Evolutionary conservation across 2,113 vertebrate species (phyloP), one percentile per base, ranked within the genome.

Genomic region (Oplegnathus fasciatus): DNA sequence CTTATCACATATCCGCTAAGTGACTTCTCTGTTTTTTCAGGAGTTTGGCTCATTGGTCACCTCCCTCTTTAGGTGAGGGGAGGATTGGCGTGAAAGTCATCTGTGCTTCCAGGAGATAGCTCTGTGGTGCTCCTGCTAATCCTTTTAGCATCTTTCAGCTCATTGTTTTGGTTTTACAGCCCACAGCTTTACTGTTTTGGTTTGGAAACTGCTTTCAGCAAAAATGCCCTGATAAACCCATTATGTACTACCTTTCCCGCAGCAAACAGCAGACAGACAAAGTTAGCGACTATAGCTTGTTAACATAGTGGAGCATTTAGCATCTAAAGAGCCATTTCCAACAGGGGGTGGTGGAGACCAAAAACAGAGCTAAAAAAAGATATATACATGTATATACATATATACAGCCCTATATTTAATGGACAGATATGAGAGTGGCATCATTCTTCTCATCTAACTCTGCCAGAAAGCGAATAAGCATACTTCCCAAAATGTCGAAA

Each of bases 1-100:
- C 57, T 28, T 9, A 66, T 79, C 86, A 80, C 32, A 24, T 78
- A 80, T 91, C 84, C 82, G 2, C n/a, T 42, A 0, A 61, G 50
- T 6, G 24, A 58, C 75, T 37, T 0, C 3, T 50, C 11, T 72
- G 58, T 84, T 84, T 81, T 69, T 74, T 64, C 80, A 75, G 54
- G 42, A 30, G 22, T 32, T 60, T 57, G 66, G 55, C 52, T 69
- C 42, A 46, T 9, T 32, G 0, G 77, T 81, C 40, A 50, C 54
- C 55, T 17, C 40, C 42, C 34, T 4, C 28, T 67, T 30, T 76
- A 66, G 44, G 73, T 66, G 82, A 80, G 52, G 48, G 28, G 46
- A 57, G 58, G 48, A 58, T n/a, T 17, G 50, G 44, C 58, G 11
- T 26, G 54, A 57, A 22, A 48, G 54, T 74, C 6, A 22, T 78